A percentile compares a stretch with the other conserved stretches of the same genome.
These are phyloP conservation scores for Meriones unguiculatus DNA, from an alignment of 2,113 vertebrate genomes.

Conservation along the genomic window DNA sequence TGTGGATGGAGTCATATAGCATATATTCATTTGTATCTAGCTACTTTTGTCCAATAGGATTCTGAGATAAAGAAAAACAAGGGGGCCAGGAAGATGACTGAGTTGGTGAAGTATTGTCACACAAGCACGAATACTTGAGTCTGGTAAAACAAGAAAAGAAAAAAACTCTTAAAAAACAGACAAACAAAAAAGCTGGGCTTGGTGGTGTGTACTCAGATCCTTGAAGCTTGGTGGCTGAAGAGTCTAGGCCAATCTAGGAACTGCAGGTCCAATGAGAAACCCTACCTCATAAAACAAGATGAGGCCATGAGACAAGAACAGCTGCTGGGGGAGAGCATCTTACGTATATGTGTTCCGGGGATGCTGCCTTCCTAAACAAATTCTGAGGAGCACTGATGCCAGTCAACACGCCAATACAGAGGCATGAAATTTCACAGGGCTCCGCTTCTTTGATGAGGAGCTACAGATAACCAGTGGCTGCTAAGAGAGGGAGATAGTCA, in stretches of 20 bases:
- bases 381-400: neutral
- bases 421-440: neutral
- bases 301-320: neutral
- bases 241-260: neutral
- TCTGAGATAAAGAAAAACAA: neutral
- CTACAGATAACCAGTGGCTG: neutral
- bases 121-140: neutral
- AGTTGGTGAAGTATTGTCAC: neutral
- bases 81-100: neutral
- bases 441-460: neutral
- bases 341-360: neutral
- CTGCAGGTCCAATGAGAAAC: neutral
- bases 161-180: no score
- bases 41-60: neutral
- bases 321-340: no score
- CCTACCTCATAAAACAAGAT: neutral
- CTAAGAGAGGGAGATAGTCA: neutral
- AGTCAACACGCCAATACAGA: neutral
- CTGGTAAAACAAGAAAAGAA: neutral
- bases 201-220: neutral
- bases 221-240: no score
- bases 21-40: neutral
- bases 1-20: neutral
- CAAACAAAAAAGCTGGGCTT: neutral
- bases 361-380: neutral